Evolutionary conservation across 2,888 invertebrate species (phyloP), one percentile per base, ranked within the genome.

Genomic region (Harpalus rufipes): DNA sequence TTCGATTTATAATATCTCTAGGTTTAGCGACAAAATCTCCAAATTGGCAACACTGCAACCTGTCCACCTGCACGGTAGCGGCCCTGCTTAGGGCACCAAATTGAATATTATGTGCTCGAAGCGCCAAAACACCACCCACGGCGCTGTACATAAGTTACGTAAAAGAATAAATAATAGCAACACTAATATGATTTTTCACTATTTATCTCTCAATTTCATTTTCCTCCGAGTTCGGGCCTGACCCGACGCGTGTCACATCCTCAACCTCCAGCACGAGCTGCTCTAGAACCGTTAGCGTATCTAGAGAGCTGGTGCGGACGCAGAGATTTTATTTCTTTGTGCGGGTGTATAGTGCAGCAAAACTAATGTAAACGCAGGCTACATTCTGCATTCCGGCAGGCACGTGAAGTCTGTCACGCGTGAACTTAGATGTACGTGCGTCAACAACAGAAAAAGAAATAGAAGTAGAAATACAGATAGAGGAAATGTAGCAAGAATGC

Each of bases 391-490:
- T 68, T 68, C 68, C 68, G n/a, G 32, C 10, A n/a, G n/a, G 58
- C 56, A 78, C 78, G 78, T 78, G 78, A 78, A 25, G 14, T 78
- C 58, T 76, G 78, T 78, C 78, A 78, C 78, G 78, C 78, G 78
- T 78, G 78, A 58, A 51, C 44, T 76, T 18, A 78, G 16, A 25
- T 51, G 18, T 63, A 63, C 63, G 63, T 59, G 59, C 59, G 59
- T 59, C n/a, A 59, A 59, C 10, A 63, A 10, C 18, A 63, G 59
- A n/a, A 63, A 12, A 63, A 63, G 25, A 21, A 25, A 32, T 32
- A 32, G 32, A 32, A 32, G 32, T 32, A 63, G 63, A 25, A 18
- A 25, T 21, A 25, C 32, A 32, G 7, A 21, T 61, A 18, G 59
- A 61, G 8, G 59, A 61, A 63, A 25, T 63, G 8, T 63, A 1